Evolutionary conservation across 2,113 vertebrate species (phyloP).

Genomic region (Grantiella picta): DNA sequence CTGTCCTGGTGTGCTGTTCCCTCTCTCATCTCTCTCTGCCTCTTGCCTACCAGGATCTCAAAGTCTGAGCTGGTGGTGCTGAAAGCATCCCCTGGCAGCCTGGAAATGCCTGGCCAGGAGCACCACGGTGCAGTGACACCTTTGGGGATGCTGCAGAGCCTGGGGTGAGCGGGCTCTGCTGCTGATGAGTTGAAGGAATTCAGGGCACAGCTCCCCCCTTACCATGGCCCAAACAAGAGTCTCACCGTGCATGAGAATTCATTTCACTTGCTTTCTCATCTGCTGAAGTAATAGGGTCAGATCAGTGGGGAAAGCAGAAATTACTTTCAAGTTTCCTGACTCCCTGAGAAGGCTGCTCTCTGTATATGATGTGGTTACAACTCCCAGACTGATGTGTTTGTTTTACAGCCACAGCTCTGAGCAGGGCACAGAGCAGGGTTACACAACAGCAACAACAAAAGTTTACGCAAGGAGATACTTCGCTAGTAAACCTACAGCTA

Average conservation of each 20-base stretch:
- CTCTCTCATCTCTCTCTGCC: background rate
- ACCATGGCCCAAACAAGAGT: background rate
- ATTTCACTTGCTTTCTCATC: background rate
- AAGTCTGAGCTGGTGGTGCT: fast-evolving
- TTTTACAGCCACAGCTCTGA: background rate
- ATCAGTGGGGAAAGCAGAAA: slow-evolving; percentile 20
- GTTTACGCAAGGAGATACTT: background rate
- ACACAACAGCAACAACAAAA: background rate
- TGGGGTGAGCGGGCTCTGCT: background rate
- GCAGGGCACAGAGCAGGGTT: background rate
- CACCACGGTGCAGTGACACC: fast-evolving
- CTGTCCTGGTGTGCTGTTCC: fast-evolving
- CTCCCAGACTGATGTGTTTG: background rate
- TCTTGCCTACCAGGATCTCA: fast-evolving
- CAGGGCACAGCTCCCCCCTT: background rate
- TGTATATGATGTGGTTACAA: background rate
- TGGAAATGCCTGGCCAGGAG: background rate
- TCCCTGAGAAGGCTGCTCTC: background rate
- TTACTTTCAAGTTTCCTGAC: background rate
- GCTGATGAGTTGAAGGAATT: background rate
- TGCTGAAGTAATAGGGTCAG: slow-evolving; percentile 41
- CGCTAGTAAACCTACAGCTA: background rate
- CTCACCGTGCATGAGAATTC: background rate
- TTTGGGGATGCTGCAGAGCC: background rate
- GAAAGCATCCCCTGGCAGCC: background rate